These are phyloP conservation scores for Diabrotica balteata DNA, from an alignment of 2,888 invertebrate species.

Conservation along the genomic window DNA sequence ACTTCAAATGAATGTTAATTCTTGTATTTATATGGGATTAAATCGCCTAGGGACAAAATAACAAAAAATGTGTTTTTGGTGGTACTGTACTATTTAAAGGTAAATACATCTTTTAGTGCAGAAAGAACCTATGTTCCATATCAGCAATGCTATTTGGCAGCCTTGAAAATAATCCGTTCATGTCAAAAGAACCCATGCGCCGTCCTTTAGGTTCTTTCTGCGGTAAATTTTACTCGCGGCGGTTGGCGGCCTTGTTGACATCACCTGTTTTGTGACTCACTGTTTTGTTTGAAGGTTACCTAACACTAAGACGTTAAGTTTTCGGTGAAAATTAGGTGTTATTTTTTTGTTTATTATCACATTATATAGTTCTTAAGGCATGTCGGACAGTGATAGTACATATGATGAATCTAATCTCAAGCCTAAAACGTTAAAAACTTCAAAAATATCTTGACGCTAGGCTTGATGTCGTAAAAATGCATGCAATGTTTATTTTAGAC, in stretches of 20 bases:
- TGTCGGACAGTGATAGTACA: slow-evolving; percentile 3
- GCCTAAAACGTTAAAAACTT: neutral
- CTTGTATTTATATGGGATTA: no score
- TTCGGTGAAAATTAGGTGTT: neutral
- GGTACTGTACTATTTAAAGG: neutral
- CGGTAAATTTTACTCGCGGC: neutral
- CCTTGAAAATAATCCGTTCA: neutral
- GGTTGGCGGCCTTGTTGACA: neutral
- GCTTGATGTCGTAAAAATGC: neutral
- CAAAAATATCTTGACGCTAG: no score
- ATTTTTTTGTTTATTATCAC: neutral
- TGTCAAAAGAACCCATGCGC: no score
- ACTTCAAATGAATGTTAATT: no score
- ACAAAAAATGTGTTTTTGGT: neutral
- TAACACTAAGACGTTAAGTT: neutral
- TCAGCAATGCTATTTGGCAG: neutral
- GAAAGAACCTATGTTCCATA: neutral
- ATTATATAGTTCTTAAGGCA: slow-evolving; percentile 8
- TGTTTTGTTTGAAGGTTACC: neutral
- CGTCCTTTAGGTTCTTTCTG: no score
- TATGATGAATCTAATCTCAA: slow-evolving; percentile 3
- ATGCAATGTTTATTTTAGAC: no score
- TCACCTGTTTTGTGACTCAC: neutral
- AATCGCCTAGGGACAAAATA: neutral
- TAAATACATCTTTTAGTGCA: neutral